Base-by-base conservation (phyloP, 2,888 invertebrate species). In the Oscheius sp. region DNA sequence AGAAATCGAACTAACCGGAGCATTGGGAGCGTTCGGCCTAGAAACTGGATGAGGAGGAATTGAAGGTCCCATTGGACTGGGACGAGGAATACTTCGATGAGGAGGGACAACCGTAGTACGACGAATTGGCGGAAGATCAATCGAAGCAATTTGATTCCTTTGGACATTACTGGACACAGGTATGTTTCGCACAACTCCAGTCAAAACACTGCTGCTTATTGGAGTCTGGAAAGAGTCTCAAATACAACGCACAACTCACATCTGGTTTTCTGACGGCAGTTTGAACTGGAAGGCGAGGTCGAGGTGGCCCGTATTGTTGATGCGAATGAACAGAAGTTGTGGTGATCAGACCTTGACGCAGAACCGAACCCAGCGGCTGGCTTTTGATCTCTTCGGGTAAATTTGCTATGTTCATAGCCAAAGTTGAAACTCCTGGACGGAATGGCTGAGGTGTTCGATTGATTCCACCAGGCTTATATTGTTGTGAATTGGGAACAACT, bases 351-450 rank as follows among this genome's bases (percentile, higher is more conserved):
- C 27, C 52, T 29, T 52, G 25, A 17, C 37, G 25, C 12, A 61
- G 45, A 29, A 61, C 42, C 3, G 61, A 20, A 4, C 61, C 61
- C 10, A 61, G 27, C 17, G 61, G 61, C 45, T 61, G 61, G 45
- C 29, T 45, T 31, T 61, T 61, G 25, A 61, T 23, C 5, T 61
- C 61, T 1, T 61, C 61, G 2, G 61, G 61, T 10, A 61, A 29
- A 45, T 39, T 45, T 6, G 45, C 42, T 23, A 61, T 39, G 42
- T 42, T 27, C 25, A 45, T 23, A n/a, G 55, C 55, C 5, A 55
- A 34, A 6, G 33, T 20, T 3, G 55, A 25, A 12, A 48, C 23
- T 48, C 48, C 23, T 48, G 6, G 23, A 12, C 48, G 48, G 12
- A 48, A 48, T 52, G 52, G 25, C 6, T 20, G 5, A 25, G 52